Percentiles rank a stretch among this genome's conserved stretches.
Evolutionary conservation across 2,113 vertebrate species (phyloP).

Genomic region (Lathamus discolor): DNA sequence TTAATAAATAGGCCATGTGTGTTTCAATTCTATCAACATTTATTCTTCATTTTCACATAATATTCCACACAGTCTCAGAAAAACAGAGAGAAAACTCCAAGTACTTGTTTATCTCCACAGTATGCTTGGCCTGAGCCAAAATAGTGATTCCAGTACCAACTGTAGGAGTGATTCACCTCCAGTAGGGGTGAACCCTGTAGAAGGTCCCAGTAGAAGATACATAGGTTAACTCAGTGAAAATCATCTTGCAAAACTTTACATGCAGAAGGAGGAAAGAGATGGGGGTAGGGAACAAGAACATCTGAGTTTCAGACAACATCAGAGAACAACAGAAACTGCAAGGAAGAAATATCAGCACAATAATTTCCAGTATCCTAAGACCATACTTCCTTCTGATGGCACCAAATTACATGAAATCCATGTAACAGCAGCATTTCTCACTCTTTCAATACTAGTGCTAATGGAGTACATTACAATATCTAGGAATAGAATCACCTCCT

Average conservation of each 20-base stretch:
- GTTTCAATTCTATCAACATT: neutral
- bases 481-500: neutral
- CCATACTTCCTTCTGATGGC: neutral
- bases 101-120: neutral
- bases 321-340: neutral
- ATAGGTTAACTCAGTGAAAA: neutral
- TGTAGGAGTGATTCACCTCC: neutral
- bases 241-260: neutral
- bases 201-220: neutral
- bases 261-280: neutral
- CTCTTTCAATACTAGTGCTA: neutral
- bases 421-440: neutral
- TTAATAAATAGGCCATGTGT: neutral
- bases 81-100: neutral
- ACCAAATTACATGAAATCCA: neutral
- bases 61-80: neutral
- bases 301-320: neutral
- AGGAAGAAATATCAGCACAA: neutral
- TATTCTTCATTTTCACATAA: neutral
- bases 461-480: neutral
- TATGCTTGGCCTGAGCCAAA: neutral
- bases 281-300: rapidly evolving
- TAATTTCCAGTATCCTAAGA: neutral
- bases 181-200: neutral
- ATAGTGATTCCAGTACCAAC: neutral